These are phyloP conservation scores for Cotesia chilonis DNA, from an alignment of 1,140 invertebrate genomes.

Conservation along the genomic window DNA sequence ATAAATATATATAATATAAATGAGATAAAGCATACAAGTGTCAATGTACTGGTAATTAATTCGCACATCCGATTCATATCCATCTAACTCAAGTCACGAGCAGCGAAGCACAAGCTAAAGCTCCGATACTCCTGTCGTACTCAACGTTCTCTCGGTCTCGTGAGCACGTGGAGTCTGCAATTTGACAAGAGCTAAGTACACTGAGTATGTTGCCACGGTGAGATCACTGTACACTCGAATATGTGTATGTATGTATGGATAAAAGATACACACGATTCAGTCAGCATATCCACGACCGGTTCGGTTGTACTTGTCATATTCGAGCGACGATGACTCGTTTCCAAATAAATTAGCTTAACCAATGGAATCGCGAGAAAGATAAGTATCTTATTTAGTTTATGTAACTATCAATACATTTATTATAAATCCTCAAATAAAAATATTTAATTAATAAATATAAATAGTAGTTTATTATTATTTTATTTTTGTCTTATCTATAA, in stretches of 20 bases:
- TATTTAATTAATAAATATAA: too few species aligned
- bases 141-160: constrained; percentile 26
- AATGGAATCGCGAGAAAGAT: background rate
- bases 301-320: too few species aligned
- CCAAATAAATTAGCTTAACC: constrained; percentile 5
- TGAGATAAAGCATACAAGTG: constrained; percentile 7
- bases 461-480: too few species aligned
- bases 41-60: constrained; percentile 25
- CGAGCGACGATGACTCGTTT: constrained; percentile 5
- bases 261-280: too few species aligned
- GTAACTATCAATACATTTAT: too few species aligned
- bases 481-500: too few species aligned
- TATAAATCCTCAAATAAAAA: too few species aligned
- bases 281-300: too few species aligned
- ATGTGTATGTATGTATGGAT: too few species aligned
- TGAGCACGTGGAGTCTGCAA: constrained; percentile 24
- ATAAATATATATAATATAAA: constrained; percentile 2
- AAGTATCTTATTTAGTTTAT: too few species aligned
- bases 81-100: constrained; percentile 1
- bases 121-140: background rate
- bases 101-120: background rate
- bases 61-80: constrained; percentile 19
- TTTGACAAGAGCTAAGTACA: constrained; percentile 19
- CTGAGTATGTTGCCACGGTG: constrained; percentile 8
- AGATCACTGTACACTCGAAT: background rate